Base-by-base conservation (phyloP, 2,113 vertebrate genomes). In the Cinclus mexicanus region DNA sequence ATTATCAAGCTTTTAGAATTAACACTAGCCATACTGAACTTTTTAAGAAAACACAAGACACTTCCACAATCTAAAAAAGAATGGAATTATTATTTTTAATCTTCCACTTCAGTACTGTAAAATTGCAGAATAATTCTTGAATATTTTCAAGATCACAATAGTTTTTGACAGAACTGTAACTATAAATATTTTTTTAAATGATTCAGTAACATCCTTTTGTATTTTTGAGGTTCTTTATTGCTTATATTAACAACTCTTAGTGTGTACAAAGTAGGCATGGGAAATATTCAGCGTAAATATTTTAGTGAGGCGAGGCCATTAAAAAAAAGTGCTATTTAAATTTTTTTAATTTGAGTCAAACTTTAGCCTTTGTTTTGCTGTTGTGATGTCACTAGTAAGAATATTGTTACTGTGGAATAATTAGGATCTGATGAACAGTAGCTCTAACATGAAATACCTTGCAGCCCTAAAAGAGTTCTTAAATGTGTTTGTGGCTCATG, bases 111-210 rank as follows among this genome's bases (percentile, higher is more conserved):
- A 65, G 49, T 95, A 87, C 93, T 96, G 83, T 91, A 87, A 89
- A 94, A 84, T 75, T 89, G 39, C 94, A 90, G 87, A 95, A 71
- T 75, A 82, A 87, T 74, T 93, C 78, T 47, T 95, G 52, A 77
- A 29, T 95, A 93, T 96, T 95, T 93, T 96, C 81, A 93, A 95
- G 50, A 91, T 85, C 82, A 90, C 50, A 65, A 46, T 95, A 95
- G 87, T 94, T 96, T 94, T 94, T 83, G 75, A 95, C 46, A 83
- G 63, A 95, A 91, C 64, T 94, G 87, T 91, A 88, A 90, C 83
- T 81, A 92, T 35, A 89, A 83, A 47, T 94, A 87, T 93, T 91
- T 96, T 96, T 96, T 74, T 55, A 90, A 94, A 90, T 84, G 1
- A 91, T 71, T 81, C 72, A 39, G 22, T 85, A 93, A 92, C 17